These are phyloP conservation scores for Mythimna impura DNA, from an alignment of 2,888 invertebrate genomes.

Conservation along the genomic window DNA sequence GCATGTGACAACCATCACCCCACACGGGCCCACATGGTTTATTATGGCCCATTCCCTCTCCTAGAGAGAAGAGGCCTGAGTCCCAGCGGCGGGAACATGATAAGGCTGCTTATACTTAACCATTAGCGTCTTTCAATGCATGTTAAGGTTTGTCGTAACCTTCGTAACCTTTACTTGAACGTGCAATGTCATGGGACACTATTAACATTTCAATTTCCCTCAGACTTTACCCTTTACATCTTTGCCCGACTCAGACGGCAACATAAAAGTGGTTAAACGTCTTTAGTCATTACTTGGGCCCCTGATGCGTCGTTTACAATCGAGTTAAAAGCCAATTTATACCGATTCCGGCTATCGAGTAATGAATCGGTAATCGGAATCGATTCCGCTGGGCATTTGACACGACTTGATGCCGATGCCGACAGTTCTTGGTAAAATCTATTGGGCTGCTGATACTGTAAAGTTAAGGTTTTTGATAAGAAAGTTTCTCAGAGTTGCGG, in stretches of 20 bases:
- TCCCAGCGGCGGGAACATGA: too few species aligned
- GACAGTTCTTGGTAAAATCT: conserved; percentile 22
- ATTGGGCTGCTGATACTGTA: not conserved
- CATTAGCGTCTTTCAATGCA: not conserved
- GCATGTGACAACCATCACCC: too few species aligned
- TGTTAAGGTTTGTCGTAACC: not conserved
- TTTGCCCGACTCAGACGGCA: not conserved
- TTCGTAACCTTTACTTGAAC: not conserved
- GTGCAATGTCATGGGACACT: not conserved
- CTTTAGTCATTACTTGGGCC: conserved; percentile 37
- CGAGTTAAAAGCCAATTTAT: conserved; percentile 49
- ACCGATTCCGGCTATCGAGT: conserved; percentile 48
- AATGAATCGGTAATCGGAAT: conserved; percentile 51
- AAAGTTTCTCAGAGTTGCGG: not conserved
- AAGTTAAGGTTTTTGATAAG: not conserved
- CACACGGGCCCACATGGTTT: too few species aligned
- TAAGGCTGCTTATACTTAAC: too few species aligned
- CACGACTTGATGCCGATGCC: conserved; percentile 18
- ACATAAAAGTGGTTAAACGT: conserved; percentile 40
- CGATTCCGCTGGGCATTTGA: conserved; percentile 43
- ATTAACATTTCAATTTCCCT: conserved; percentile 20
- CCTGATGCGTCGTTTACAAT: conserved; percentile 34
- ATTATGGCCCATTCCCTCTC: too few species aligned
- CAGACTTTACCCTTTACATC: conserved; percentile 1
- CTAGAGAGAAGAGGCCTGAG: too few species aligned